Evolutionary conservation across 2,797 vertebrate species (phyloP), one percentile per base, ranked within the genome.

Genomic region (Gastrophryne carolinensis): DNA sequence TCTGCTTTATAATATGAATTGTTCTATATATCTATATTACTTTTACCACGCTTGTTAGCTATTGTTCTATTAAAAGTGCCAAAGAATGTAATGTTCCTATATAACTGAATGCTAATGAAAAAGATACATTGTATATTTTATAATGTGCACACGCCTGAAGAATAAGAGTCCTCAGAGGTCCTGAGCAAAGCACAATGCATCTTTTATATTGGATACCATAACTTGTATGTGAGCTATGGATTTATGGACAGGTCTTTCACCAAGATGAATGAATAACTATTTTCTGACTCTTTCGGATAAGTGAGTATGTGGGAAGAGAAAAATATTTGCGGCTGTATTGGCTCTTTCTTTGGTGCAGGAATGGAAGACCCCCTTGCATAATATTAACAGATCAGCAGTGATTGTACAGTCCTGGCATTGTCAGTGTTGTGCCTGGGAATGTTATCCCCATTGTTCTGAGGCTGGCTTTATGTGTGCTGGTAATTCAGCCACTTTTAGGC

Each of bases 371-470:
- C 50, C 21, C 71, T 29, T 71, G 75, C 66, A 70, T 77, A 77
- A 57, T 64, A 70, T 64, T 77, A 71, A 32, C 13, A 27, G 37
- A 2, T 17, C 21, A 49, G 58, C 75, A 71, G 72, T 71, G 52
- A 29, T 27, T 17, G 52, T 62, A 64, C 60, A 78, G 75, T 71
- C 23, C 67, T 58, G 11, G 8, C 2, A 34, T 47, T 72, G 52
- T 71, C 64, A 65, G 60, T 29, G 15, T 78, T 64, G 66, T 65
- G 75, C 67, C 26, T 65, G 67, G 41, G 75, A 78, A 78, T 78
- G 67, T 72, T 58, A 71, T 65, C 47, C 19, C 67, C 60, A 78
- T 78, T 78, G 75, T 71, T 47, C 49, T 27, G 44, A 10, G 58
- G 19, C 13, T 30, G 8, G 47, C 35, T 15, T 41, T 53, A 70